phyloP scores from a whole-genome alignment of 2,113 vertebrate species.

The Oreochromis tanganicae region DNA sequence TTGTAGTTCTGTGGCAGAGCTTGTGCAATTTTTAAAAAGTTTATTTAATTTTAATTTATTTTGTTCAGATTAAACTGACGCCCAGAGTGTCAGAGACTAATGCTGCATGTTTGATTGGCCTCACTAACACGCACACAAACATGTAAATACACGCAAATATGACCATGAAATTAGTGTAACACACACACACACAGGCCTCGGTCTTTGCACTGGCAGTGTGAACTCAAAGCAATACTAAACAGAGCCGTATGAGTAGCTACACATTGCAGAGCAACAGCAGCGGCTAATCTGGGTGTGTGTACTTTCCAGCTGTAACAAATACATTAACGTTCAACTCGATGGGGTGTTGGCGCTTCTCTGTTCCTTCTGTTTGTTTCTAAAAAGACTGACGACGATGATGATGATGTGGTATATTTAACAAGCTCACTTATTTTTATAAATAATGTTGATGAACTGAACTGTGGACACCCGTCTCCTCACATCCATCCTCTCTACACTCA shows the following conservation, averaged over 20 bases:
- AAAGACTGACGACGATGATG: not conserved
- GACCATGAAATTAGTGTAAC: not conserved
- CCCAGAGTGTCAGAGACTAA: constrained; percentile 39
- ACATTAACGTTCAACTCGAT: constrained; percentile 18
- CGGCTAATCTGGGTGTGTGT: not conserved
- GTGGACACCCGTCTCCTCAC: constrained; percentile 12
- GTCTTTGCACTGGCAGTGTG: constrained; percentile 22
- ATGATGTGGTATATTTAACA: constrained; percentile 47
- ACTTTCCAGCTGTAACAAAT: constrained; percentile 18
- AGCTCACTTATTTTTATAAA: constrained; percentile 74
- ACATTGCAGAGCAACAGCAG: not conserved
- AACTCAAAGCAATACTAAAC: constrained; percentile 64
- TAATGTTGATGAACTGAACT: constrained; percentile 30
- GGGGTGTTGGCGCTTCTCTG: constrained; percentile 7
- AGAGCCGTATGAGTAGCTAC: constrained; percentile 25
- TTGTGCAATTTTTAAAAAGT: not conserved
- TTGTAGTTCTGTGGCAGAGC: constrained; percentile 24
- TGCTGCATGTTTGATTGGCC: constrained; percentile 63
- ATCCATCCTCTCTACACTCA: not conserved
- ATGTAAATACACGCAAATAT: not conserved
- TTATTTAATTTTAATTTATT: not conserved
- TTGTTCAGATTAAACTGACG: not conserved
- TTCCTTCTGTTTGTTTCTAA: constrained; percentile 31
- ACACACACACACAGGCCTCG: constrained; percentile 1
- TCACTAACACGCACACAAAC: constrained; percentile 23